phyloP scores from a whole-genome alignment of 2,888 invertebrate species.

The Oligia fasciuncula region DNA sequence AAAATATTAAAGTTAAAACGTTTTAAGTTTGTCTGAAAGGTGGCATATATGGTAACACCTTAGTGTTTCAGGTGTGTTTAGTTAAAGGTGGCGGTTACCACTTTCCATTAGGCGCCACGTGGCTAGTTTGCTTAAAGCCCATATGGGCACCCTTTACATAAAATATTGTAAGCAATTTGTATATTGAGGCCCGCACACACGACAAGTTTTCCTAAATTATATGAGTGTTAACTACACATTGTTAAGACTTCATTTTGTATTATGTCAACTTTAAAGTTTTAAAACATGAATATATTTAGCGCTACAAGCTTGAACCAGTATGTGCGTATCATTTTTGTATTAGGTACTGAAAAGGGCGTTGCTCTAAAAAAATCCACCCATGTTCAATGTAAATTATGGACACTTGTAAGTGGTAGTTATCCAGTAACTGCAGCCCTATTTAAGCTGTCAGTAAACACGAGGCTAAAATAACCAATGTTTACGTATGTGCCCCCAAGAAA shows the following conservation, averaged over 20 bases:
- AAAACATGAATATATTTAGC: background rate
- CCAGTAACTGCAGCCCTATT: slow-evolving; percentile 26
- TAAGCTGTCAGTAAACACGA: slow-evolving; percentile 28
- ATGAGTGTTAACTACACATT: background rate
- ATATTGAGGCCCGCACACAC: background rate
- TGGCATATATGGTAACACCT: background rate
- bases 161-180: slow-evolving; percentile 27
- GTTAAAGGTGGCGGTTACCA: background rate
- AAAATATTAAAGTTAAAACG: background rate
- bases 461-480: slow-evolving; percentile 35
- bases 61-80: background rate
- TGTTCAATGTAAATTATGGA: slow-evolving; percentile 13
- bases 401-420: slow-evolving; percentile 13
- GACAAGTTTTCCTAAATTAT: background rate
- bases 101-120: slow-evolving; percentile 30
- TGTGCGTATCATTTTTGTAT: background rate
- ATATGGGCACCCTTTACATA: slow-evolving; percentile 27
- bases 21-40: background rate
- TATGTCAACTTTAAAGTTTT: background rate
- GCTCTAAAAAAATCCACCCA: background rate
- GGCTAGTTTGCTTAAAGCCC: slow-evolving; percentile 20
- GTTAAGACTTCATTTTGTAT: background rate
- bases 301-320: background rate
- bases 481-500: slow-evolving; percentile 27
- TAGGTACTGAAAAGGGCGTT: background rate